These are phyloP conservation scores for Drosophila lacicola DNA, from an alignment of 2,888 invertebrate species.

Conservation along the genomic window DNA sequence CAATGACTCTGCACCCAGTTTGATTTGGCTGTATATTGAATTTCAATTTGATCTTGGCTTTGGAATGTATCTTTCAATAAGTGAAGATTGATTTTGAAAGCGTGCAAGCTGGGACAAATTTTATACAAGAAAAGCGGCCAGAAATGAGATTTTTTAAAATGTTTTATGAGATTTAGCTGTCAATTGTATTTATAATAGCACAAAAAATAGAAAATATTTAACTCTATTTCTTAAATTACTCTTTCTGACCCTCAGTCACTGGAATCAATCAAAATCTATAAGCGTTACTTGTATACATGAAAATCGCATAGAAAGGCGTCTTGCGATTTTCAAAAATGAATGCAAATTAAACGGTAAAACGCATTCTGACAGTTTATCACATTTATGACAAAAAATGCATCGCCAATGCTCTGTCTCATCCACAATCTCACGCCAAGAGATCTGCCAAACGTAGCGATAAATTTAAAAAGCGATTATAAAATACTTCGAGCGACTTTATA, in stretches of 20 bases:
- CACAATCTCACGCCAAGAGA: conserved; percentile 6
- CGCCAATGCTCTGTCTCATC: not conserved
- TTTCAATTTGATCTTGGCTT: conserved; percentile 54
- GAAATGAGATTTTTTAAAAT: not conserved
- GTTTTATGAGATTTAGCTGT: not conserved
- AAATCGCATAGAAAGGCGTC: not conserved
- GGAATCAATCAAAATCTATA: not conserved
- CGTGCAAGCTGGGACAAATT: not conserved
- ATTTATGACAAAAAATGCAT: conserved; percentile 26
- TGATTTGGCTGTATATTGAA: conserved; percentile 49
- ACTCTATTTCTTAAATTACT: not conserved
- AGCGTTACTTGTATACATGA: not conserved
- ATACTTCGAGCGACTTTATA: conserved; percentile 28
- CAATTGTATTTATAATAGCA: not conserved
- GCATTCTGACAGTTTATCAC: not conserved
- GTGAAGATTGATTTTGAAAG: conserved; percentile 20
- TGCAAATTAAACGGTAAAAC: too few relatives aligned
- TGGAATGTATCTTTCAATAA: conserved; percentile 34
- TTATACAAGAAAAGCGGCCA: not conserved
- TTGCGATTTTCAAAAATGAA: not conserved
- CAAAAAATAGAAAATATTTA: not conserved
- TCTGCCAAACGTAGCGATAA: conserved; percentile 28
- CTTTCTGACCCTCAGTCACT: not conserved
- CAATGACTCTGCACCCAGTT: conserved; percentile 12
- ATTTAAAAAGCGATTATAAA: conserved; percentile 49